Evolutionary conservation across 1,140 invertebrate genomes (phyloP).

Genomic region (Drosophila murphyi): DNA sequence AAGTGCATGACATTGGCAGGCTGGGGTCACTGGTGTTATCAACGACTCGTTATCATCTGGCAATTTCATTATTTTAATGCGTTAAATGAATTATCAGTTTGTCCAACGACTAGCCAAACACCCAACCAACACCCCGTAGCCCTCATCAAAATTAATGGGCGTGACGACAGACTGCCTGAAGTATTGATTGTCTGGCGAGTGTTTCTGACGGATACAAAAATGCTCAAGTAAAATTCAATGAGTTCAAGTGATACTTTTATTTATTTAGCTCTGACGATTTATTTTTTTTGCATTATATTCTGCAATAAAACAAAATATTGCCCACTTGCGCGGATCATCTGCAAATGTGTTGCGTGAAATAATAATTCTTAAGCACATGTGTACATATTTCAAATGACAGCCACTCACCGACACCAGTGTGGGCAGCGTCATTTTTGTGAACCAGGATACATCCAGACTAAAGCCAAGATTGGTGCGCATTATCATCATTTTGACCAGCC

Average conservation of each 20-base stretch:
- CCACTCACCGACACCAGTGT: constrained; percentile 72
- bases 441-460: constrained; percentile 74
- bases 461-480: constrained; percentile 68
- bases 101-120: constrained; percentile 4
- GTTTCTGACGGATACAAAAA: constrained; percentile 12
- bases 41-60: constrained; percentile 68
- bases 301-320: constrained; percentile 75
- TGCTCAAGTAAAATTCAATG: too few relatives aligned
- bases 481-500: constrained; percentile 74
- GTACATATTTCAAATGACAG: not conserved
- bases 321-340: constrained; percentile 75
- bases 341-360: constrained; percentile 47
- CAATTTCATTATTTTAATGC: constrained; percentile 79
- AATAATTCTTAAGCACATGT: not conserved
- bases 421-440: constrained; percentile 73
- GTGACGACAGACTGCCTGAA: constrained; percentile 10
- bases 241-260: constrained; percentile 16
- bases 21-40: constrained; percentile 23
- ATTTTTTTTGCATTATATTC: constrained; percentile 68
- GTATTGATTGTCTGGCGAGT: constrained; percentile 43
- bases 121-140: not conserved
- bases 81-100: constrained; percentile 55
- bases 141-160: constrained; percentile 62
- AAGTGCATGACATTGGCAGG: constrained; percentile 34
- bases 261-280: constrained; percentile 15